Evolutionary conservation across 2,888 invertebrate species (phyloP).

Genomic region (Chydorus sphaericus): DNA sequence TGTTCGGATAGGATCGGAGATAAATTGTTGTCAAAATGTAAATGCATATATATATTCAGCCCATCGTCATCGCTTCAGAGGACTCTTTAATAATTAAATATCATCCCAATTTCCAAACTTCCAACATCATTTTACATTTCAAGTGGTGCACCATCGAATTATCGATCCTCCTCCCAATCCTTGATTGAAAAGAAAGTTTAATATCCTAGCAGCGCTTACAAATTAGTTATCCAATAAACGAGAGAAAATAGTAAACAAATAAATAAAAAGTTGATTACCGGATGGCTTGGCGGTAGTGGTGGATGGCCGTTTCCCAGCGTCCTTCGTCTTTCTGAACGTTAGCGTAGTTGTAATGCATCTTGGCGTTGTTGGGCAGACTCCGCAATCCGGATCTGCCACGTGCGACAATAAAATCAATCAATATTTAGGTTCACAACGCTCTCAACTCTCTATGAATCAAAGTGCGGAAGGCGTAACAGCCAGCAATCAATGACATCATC

Average conservation of each 20-base stretch:
- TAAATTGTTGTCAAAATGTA: conserved; percentile 2
- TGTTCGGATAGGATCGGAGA: too few species aligned
- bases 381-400: conserved; percentile 53
- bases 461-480: not conserved
- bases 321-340: conserved; percentile 67
- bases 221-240: too few species aligned
- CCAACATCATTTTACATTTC: too few species aligned
- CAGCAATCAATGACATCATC: too few species aligned
- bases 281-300: conserved; percentile 57
- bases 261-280: conserved; percentile 9
- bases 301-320: conserved; percentile 51
- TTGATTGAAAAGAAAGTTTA: too few species aligned
- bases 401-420: not conserved
- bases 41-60: too few species aligned
- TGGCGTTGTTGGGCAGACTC: conserved; percentile 69
- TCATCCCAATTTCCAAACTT: too few species aligned
- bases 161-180: too few species aligned
- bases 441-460: not conserved
- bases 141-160: too few species aligned
- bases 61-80: too few species aligned
- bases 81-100: too few species aligned
- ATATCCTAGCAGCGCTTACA: too few species aligned
- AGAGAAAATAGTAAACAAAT: not conserved
- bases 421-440: not conserved
- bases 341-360: conserved; percentile 79